Evolutionary conservation across 2,113 vertebrate species (phyloP), one percentile per base, ranked within the genome.

Genomic region (Grammomys dolichurus): DNA sequence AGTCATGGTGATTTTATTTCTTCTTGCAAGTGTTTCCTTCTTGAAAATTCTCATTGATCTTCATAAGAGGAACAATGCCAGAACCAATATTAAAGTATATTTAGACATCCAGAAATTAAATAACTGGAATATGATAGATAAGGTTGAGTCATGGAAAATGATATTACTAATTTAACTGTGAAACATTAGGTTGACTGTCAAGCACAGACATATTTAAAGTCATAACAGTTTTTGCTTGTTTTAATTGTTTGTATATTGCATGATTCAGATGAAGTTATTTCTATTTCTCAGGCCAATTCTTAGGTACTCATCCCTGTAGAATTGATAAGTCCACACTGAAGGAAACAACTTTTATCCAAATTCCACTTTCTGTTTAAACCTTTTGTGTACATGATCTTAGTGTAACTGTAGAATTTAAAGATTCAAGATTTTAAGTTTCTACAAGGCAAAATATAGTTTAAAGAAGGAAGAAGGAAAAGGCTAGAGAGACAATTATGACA

Each of bases 81-180:
- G 70, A 87, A 76, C 31, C 16, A 89, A 10, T 16, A 6, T 69
- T 81, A 54, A 94, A 36, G 67, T 90, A 40, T 96, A 81, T 97
- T 98, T 98, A 97, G 89, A 92, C 7, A 96, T 67, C 77, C 90
- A 89, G 73, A 94, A 92, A 95, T 77, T 72, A 92, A 98, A 93
- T 97, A 97, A 97, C 84, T 91, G 48, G 77, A 95, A 54, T 0
- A 5, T 95, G 96, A 98, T 96, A 94, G 95, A 97, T 97, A 91
- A 92, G 81, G 58, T 82, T 95, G 98, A 96, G 77, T 73, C n/a
- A 70, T 93, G 89, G 82, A 63, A 97, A 96, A 94, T 94, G 17
- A 97, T 98, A 96, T 90, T 97, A 90, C 84, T 97, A 98, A 97
- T 98, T 98, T 97, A 98, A 97, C 60, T 10, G 0, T 96, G 91